Evolutionary conservation across 2,113 vertebrate species (phyloP), one percentile per base, ranked within the genome.

Genomic region (Panthera tigris): DNA sequence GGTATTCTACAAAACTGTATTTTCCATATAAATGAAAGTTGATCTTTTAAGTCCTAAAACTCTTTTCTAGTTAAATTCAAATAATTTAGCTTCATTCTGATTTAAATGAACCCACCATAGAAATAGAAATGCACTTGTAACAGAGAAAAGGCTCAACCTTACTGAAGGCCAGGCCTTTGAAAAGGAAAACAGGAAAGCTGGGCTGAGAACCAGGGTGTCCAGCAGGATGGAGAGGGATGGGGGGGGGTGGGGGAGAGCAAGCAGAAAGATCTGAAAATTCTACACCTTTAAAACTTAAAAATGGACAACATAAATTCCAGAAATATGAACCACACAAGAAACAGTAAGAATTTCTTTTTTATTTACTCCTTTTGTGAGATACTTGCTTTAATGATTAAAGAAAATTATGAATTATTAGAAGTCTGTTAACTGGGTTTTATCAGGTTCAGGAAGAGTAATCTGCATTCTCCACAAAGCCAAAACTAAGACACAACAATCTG

Each of bases 11-110:
- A 85, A 80, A 91, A 87, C 23, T 18, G 1, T 0, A 27, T 76
- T 95, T 95, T 65, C 31, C n/a, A 69, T 45, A 71, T 33, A 82
- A 82, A 85, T 89, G 7, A 76, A 94, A 86, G 29, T 68, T 66
- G 29, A 89, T 82, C 31, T 73, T 90, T 88, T 69, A 91, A 68
- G 6, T 55, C 15, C 21, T 68, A 94, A 95, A 95, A 80, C 16
- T 57, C 3, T 68, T 96, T 81, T 14, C 15, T 83, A 25, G 9
- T 71, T 74, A 89, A 71, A 74, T 68, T 73, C 4, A 85, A 79
- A 83, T 39, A 21, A 23, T 78, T 29, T 39, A 19, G 7, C 27
- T 94, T 80, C 78, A 71, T 25, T 6, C 31, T 82, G 88, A 95
- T 52, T 57, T 92, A 91, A 86, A 90, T 23, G 18, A 89, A 73